These are phyloP conservation scores for Pseudois nayaur DNA, from an alignment of 2,113 vertebrate genomes.

Conservation along the genomic window DNA sequence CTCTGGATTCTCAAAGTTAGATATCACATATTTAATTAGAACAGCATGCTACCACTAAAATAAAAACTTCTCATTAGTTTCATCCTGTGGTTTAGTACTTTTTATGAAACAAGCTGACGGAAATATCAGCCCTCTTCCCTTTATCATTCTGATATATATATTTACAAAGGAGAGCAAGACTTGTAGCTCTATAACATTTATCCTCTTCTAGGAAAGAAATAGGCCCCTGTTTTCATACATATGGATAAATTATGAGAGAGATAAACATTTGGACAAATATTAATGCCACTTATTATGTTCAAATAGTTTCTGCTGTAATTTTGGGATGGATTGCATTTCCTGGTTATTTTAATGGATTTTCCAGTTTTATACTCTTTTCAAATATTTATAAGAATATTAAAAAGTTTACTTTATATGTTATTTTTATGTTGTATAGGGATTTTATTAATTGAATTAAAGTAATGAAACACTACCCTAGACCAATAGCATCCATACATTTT, in stretches of 20 bases:
- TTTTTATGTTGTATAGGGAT: not conserved
- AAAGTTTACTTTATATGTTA: not conserved
- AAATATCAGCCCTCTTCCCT: not conserved
- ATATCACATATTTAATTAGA: not conserved
- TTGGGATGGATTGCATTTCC: not conserved
- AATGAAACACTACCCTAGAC: not conserved
- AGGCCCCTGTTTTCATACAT: not conserved
- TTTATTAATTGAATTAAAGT: not conserved
- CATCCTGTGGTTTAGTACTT: not conserved
- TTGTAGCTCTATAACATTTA: not conserved
- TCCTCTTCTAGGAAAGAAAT: not conserved
- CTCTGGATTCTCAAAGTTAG: not conserved
- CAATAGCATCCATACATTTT: not conserved
- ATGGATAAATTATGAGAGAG: not conserved
- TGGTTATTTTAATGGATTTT: not conserved
- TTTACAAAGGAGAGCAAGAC: not conserved
- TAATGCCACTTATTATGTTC: not conserved
- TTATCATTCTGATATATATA: not conserved
- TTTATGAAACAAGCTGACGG: not conserved
- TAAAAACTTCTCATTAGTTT: constrained; percentile 2
- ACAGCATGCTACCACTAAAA: not conserved
- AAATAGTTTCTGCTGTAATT: not conserved
- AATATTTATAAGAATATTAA: not conserved
- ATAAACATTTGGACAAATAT: not conserved
- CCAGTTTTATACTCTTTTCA: not conserved